phyloP scores from a whole-genome alignment of 2,113 vertebrate species.

The Lanius ludovicianus region DNA sequence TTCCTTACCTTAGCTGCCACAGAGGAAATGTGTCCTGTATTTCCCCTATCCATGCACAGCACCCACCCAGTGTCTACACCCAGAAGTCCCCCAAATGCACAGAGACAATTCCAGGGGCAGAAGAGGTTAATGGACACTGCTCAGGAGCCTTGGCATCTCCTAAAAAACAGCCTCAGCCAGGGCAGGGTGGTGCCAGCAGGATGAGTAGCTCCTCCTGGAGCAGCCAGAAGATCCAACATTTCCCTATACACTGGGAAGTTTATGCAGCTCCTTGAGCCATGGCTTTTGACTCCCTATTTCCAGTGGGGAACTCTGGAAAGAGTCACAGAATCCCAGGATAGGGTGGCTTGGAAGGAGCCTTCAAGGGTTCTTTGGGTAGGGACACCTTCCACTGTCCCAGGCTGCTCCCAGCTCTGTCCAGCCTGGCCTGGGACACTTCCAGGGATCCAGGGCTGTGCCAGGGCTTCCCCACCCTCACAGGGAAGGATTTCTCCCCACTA shows the following conservation, averaged over 20 bases:
- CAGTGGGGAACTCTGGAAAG: not conserved
- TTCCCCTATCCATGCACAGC: not conserved
- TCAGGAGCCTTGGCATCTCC: too few relatives aligned
- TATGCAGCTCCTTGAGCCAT: not conserved
- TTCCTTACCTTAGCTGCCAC: not conserved
- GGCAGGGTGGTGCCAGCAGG: not conserved
- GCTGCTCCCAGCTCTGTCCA: accelerated
- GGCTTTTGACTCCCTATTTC: accelerated
- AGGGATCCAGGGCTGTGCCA: not conserved
- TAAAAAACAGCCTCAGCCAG: not conserved
- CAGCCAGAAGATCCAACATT: not conserved
- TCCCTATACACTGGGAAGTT: accelerated
- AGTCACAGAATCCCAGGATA: not conserved
- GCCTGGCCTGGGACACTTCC: accelerated
- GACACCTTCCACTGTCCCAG: not conserved
- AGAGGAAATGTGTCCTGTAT: not conserved
- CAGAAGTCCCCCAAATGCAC: not conserved
- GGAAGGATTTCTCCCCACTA: not conserved
- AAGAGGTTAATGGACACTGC: not conserved
- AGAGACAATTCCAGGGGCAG: not conserved
- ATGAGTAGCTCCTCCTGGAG: not conserved
- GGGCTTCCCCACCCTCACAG: not conserved
- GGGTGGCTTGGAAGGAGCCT: not conserved
- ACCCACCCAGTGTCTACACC: not conserved
- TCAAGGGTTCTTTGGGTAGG: not conserved